Percentiles rank a stretch among this genome's conserved stretches.
These are phyloP conservation scores for Daboia siamensis DNA, from an alignment of 2,113 vertebrate species.

Conservation along the genomic window DNA sequence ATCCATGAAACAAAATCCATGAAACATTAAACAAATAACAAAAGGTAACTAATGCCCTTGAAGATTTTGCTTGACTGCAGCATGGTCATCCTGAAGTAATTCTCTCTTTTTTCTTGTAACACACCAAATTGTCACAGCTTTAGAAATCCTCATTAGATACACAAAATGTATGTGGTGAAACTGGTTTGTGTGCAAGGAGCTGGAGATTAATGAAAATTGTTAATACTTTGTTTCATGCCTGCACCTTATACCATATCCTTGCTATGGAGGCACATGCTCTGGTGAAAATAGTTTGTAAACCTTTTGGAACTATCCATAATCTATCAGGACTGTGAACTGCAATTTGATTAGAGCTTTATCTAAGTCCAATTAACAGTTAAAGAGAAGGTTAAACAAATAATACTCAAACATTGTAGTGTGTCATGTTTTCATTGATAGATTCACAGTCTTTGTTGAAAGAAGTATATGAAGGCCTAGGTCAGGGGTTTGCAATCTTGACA, in stretches of 20 bases:
- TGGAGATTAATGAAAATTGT: slow-evolving; percentile 1
- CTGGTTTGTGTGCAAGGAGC: not conserved
- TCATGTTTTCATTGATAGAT: not conserved
- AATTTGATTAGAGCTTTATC: not conserved
- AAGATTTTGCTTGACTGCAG: not conserved
- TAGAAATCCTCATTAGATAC: not conserved
- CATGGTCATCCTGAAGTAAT: not conserved
- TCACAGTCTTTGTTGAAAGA: not conserved
- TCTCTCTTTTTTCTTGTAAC: not conserved
- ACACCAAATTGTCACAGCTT: not conserved
- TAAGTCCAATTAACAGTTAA: not conserved
- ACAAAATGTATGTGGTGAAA: not conserved
- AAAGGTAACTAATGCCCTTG: not conserved
- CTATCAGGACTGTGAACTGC: not conserved
- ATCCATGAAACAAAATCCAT: not conserved
- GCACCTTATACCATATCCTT: not conserved
- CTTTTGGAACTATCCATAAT: not conserved
- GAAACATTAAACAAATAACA: not conserved
- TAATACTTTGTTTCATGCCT: slow-evolving; percentile 28
- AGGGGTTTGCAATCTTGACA: too few species aligned
- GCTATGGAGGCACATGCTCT: not conserved
- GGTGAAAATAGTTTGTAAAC: not conserved
- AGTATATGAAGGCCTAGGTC: not conserved
- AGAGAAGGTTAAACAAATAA: not conserved
- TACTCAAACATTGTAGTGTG: not conserved